Evolutionary conservation across 2,888 invertebrate genomes (phyloP), one percentile per base, ranked within the genome.

Genomic region (Kuschelorhynchus macadamiae): DNA sequence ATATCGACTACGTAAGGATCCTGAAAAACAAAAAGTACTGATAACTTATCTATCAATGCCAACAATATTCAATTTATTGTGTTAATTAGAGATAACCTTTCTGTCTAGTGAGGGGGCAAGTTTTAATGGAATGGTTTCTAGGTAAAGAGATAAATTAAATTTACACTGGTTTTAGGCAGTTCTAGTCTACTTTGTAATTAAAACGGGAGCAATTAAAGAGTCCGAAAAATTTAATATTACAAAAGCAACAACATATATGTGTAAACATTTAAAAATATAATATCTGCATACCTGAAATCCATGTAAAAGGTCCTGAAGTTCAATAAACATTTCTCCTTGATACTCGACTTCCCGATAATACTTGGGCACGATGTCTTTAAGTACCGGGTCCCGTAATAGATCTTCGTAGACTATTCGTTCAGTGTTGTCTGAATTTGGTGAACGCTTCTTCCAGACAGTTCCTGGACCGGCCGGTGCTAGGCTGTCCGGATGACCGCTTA

Each of bases 1-100:
- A 98, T 92, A 83, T 98, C 98, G 91, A 98, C 97, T 0, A 98
- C 96, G 79, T 93, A 92, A 0, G 97, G 97, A 84, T 97, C 94
- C 78, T 87, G 84, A 20, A 77, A 78, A 14, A 61, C 71, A 75
- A 53, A 53, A 36, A 69, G 41, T 8, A n/a, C n/a, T n/a, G n/a
- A n/a, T n/a, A n/a, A n/a, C n/a, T n/a, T n/a, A n/a, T n/a, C n/a
- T n/a, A n/a, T n/a, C n/a, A n/a, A n/a, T n/a, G n/a, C n/a, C n/a
- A n/a, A n/a, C n/a, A n/a, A n/a, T n/a, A n/a, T n/a, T n/a, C n/a
- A n/a, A n/a, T n/a, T n/a, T n/a, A n/a, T n/a, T n/a, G n/a, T n/a
- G n/a, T n/a, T n/a, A n/a, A n/a, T n/a, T n/a, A n/a, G n/a, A n/a
- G n/a, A n/a, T n/a, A n/a, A n/a, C n/a, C n/a, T n/a, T n/a, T n/a